phyloP scores from a whole-genome alignment of 2,888 invertebrate genomes.

The Stenotaenia linearis region DNA sequence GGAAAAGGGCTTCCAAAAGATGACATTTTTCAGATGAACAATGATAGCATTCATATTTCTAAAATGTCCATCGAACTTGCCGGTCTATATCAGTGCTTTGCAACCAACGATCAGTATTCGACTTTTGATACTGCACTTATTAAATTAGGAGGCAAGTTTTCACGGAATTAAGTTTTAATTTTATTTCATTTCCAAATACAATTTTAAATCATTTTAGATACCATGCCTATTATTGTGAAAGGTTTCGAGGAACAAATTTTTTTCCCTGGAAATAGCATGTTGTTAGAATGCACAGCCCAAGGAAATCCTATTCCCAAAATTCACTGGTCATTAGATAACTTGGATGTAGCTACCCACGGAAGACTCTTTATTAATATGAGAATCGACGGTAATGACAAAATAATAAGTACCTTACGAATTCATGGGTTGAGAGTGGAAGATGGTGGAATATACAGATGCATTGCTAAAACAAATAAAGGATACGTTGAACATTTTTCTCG shows the following conservation, averaged over 20 bases:
- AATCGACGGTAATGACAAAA: not conserved
- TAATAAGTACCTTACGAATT: not conserved
- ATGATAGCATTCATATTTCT: not conserved
- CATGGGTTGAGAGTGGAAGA: not conserved
- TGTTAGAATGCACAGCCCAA: not conserved
- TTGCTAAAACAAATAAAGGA: not conserved
- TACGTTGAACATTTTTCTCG: not conserved
- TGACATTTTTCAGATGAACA: not conserved
- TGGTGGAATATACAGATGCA: not conserved
- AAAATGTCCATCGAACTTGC: constrained; percentile 3
- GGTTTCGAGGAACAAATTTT: not conserved
- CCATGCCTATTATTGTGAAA: not conserved
- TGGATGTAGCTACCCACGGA: not conserved
- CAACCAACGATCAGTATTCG: not conserved
- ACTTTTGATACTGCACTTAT: not conserved
- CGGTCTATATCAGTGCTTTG: constrained; percentile 18
- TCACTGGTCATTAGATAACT: not conserved
- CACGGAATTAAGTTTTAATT: not conserved
- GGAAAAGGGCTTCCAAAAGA: not conserved
- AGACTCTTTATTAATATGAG: not conserved
- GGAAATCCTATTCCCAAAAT: not conserved
- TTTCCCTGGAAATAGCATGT: not conserved
- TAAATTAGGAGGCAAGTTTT: not conserved
- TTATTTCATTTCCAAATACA: not conserved
- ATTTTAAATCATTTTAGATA: not conserved